Percentiles rank a stretch among this genome's conserved stretches.
Conservation (phyloP, 2,113 vertebrate genomes). For the Cervus canadensis region DNA sequence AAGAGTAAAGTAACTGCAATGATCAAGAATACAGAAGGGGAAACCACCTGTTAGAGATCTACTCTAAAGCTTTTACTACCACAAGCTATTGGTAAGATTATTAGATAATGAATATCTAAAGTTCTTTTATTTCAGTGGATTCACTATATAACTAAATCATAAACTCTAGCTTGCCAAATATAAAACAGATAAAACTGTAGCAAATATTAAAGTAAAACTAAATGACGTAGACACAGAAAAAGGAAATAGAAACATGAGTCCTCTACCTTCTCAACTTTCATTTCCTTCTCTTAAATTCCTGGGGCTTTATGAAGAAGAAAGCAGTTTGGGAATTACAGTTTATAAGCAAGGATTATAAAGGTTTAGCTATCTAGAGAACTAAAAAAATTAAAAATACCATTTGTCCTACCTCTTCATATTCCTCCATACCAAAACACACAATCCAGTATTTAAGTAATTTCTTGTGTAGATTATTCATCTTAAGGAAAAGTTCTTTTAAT, state of each 20-base stretch:
- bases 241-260: neutral
- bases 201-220: conserved; percentile 18
- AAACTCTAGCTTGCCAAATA: neutral
- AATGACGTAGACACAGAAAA: neutral
- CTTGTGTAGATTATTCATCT: neutral
- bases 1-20: conserved; percentile 13
- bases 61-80: neutral
- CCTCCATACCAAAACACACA: neutral
- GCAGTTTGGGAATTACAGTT: neutral
- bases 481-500: conserved; percentile 20
- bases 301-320: neutral
- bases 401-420: neutral
- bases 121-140: neutral
- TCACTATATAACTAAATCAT: neutral
- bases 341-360: neutral
- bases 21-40: neutral
- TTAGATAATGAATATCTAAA: neutral
- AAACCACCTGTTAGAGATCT: neutral
- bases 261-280: neutral
- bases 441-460: neutral
- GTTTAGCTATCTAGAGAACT: neutral
- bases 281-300: conserved; percentile 29
- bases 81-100: conserved; percentile 11
- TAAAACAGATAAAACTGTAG: neutral
- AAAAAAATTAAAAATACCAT: neutral